A percentile compares a stretch with the other conserved stretches of the same genome.
These are phyloP conservation scores for Muraenolepis orangiensis DNA, from an alignment of 2,797 vertebrate species.

Conservation along the genomic window DNA sequence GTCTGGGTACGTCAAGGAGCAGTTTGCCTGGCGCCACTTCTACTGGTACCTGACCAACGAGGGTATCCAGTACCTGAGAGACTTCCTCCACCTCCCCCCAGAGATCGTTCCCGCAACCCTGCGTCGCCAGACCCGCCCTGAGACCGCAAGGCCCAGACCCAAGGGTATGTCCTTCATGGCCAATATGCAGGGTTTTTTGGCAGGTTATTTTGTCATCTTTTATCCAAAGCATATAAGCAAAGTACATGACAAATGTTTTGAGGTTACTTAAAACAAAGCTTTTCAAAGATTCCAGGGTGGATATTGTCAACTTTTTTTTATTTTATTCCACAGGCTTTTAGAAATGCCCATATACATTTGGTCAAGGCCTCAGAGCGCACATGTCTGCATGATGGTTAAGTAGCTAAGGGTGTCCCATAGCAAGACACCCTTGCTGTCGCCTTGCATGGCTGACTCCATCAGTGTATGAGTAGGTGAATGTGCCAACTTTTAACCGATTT, in stretches of 20 bases:
- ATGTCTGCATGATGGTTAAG: background rate
- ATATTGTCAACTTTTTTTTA: no score
- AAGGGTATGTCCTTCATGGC: slow-evolving; percentile 77
- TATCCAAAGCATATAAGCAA: background rate
- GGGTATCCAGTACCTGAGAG: slow-evolving; percentile 96
- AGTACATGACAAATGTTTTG: no score
- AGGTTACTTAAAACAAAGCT: no score
- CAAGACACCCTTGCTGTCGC: no score
- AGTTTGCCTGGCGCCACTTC: slow-evolving; percentile 99
- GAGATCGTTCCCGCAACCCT: slow-evolving; percentile 97
- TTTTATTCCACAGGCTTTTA: no score
- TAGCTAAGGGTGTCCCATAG: background rate
- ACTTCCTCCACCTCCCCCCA: slow-evolving; percentile 95
- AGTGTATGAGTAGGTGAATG: no score
- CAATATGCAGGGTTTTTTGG: no score
- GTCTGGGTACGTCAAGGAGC: slow-evolving; percentile 96
- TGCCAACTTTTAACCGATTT: no score
- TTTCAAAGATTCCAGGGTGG: no score
- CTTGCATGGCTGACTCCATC: no score
- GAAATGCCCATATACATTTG: no score
- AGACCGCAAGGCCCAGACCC: slow-evolving; percentile 93
- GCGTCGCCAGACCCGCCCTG: slow-evolving; percentile 91
- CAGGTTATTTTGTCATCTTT: background rate
- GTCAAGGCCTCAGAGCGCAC: background rate
- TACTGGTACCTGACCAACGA: slow-evolving; percentile 99